Percentiles rank a stretch among this genome's conserved stretches.
Evolutionary conservation across 2,888 invertebrate genomes (phyloP).

Genomic region (Eustalomyia histrio): DNA sequence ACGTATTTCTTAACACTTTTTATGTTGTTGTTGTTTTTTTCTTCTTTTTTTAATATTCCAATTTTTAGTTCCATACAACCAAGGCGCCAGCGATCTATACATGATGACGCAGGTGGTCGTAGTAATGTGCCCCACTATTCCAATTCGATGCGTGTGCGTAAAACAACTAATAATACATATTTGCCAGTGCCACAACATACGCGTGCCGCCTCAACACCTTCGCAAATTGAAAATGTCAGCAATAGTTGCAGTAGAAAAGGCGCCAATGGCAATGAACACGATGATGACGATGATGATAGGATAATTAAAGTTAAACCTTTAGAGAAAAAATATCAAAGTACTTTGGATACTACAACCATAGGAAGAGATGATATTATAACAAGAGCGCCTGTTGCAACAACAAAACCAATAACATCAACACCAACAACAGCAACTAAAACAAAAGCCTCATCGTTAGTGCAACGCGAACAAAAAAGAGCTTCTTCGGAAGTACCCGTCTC

Average conservation of each 20-base stretch:
- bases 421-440: slow-evolving; percentile 62
- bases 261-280: slow-evolving; percentile 58
- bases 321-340: slow-evolving; percentile 74
- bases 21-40: slow-evolving; percentile 5
- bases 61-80: slow-evolving; percentile 68
- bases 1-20: slow-evolving; percentile 46
- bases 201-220: slow-evolving; percentile 79
- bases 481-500: slow-evolving; percentile 74
- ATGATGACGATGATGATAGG: slow-evolving; percentile 59
- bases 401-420: slow-evolving; percentile 30
- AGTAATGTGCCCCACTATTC: slow-evolving; percentile 75
- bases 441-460: slow-evolving; percentile 42
- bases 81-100: slow-evolving; percentile 69
- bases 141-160: slow-evolving; percentile 76
- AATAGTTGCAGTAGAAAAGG: slow-evolving; percentile 51
- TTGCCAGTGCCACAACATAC: slow-evolving; percentile 78
- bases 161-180: slow-evolving; percentile 71
- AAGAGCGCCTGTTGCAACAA: slow-evolving; percentile 36
- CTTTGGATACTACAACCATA: slow-evolving; percentile 67
- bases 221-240: slow-evolving; percentile 77
- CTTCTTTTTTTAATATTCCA: slow-evolving; percentile 41
- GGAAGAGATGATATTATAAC: slow-evolving; percentile 58
- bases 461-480: slow-evolving; percentile 75
- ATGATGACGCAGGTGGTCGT: slow-evolving; percentile 67
- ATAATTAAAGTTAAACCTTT: slow-evolving; percentile 67